A percentile compares a stretch with the other conserved stretches of the same genome.
These are phyloP conservation scores for Microctenopoma stevenorrisi DNA, from an alignment of 2,797 vertebrate species.

Conservation along the genomic window DNA sequence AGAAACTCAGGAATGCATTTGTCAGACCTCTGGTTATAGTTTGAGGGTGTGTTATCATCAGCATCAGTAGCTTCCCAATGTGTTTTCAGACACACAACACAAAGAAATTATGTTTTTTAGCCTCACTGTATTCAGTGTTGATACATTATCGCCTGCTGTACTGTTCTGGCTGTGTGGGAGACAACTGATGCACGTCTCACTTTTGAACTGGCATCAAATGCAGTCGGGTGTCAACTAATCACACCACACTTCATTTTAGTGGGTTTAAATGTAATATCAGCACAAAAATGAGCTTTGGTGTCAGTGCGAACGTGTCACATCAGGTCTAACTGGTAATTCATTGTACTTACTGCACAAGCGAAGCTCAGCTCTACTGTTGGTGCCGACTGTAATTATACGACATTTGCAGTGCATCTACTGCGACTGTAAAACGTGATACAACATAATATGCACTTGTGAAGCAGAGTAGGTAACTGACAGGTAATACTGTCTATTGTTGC, in stretches of 20 bases:
- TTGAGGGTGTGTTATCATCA: no score
- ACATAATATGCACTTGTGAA: not conserved
- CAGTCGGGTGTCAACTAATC: no score
- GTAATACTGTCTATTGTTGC: not conserved
- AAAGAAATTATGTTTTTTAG: not conserved
- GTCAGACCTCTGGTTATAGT: not conserved
- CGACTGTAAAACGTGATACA: no score
- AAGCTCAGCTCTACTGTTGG: not conserved
- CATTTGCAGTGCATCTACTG: no score
- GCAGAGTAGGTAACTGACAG: no score
- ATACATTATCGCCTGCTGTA: not conserved
- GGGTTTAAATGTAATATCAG: no score
- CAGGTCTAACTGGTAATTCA: not conserved
- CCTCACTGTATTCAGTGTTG: no score
- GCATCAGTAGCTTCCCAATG: not conserved
- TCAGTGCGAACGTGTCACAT: slow-evolving; percentile 1
- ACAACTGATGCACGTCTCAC: no score
- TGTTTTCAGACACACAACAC: not conserved
- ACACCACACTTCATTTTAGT: no score
- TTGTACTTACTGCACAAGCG: not conserved
- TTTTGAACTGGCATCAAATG: no score
- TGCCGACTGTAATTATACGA: no score
- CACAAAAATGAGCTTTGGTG: no score
- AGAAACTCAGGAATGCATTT: not conserved
- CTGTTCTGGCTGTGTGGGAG: not conserved